Base-by-base conservation (phyloP, 2,888 invertebrate species). In the Brachynemurus nebulosus region DNA sequence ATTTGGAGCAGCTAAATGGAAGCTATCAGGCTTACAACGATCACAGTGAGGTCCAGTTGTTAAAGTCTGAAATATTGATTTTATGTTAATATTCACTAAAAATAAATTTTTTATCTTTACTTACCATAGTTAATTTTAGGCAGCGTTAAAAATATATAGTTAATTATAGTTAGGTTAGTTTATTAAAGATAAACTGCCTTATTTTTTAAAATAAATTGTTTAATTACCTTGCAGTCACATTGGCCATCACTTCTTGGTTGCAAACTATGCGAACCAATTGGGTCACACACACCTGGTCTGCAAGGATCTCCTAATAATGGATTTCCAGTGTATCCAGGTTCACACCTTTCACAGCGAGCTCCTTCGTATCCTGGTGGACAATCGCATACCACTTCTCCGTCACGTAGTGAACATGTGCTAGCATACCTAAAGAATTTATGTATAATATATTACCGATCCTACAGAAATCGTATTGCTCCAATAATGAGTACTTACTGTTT, bases 21-120 rank as follows among this genome's bases (percentile, higher is more conserved):
- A 97, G 2, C 90, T 78, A 54, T 82, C 78, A 12, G 78, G 68
- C 63, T 80, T 80, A 68, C 97, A 97, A 61, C 81, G 76, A 61
- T 89, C 82, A 65, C 97, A 97, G 57, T 72, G 76, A 6, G 76
- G 70, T 45, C 96, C 96, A 55, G 77, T 76, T 2, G 82, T 84
- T 56, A 80, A 76, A 40, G 68, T 64, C 73, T 82, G 57, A 30
- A 59, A 57, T n/a, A n/a, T n/a, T n/a, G n/a, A n/a, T n/a, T n/a
- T n/a, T n/a, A n/a, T n/a, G n/a, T n/a, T n/a, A n/a, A n/a, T n/a
- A n/a, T n/a, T n/a, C n/a, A n/a, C n/a, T n/a, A n/a, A n/a, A n/a
- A n/a, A n/a, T n/a, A n/a, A n/a, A n/a, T n/a, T n/a, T n/a, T n/a
- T n/a, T n/a, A n/a, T n/a, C n/a, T n/a, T n/a, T 38, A 61, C 64